These are phyloP conservation scores for Alces alces DNA, from an alignment of 2,113 vertebrate genomes.

Conservation along the genomic window DNA sequence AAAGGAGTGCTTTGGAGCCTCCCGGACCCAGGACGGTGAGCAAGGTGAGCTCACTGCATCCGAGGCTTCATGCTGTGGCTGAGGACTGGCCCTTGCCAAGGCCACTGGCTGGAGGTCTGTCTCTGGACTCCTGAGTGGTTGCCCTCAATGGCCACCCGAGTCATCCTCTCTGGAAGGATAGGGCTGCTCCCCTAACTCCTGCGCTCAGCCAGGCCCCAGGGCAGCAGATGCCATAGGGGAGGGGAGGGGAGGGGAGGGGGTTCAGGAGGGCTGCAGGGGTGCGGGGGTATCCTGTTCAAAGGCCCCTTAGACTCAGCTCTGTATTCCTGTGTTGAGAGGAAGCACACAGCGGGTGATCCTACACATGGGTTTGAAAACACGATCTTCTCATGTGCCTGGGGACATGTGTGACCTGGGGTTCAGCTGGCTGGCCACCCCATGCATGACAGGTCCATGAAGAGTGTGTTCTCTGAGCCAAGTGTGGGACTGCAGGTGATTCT, in stretches of 20 bases:
- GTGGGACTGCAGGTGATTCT: neutral
- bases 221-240: neutral
- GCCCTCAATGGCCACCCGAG: rapidly evolving
- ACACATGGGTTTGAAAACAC: neutral
- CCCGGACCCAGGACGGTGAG: neutral
- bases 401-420: rapidly evolving
- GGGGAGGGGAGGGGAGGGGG: neutral
- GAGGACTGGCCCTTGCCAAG: neutral
- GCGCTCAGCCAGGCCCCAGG: neutral
- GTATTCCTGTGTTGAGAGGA: neutral
- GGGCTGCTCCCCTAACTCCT: rapidly evolving
- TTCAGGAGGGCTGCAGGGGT: neutral
- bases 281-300: rapidly evolving
- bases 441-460: neutral
- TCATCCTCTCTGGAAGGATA: neutral
- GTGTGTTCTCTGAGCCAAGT: neutral
- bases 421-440: rapidly evolving
- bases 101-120: neutral
- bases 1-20: neutral
- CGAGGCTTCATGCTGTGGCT: neutral
- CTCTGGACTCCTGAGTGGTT: neutral
- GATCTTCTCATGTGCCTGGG: rapidly evolving
- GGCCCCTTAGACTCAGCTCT: neutral
- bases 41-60: neutral
- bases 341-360: rapidly evolving